Base-by-base conservation (phyloP, 2,888 invertebrate species). In the Coelinius sp. region DNA sequence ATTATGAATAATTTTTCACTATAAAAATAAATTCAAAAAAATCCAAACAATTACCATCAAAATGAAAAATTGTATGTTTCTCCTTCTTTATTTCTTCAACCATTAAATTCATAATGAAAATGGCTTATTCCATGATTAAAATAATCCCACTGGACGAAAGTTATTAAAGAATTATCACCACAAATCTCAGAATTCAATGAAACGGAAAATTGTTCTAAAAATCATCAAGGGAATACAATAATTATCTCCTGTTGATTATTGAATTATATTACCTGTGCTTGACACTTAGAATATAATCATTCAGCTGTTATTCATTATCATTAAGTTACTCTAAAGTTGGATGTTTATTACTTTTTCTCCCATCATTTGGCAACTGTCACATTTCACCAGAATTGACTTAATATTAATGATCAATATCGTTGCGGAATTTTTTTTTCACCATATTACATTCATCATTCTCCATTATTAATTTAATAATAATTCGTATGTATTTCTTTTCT, bases 321-420 rank as follows among this genome's bases (percentile, higher is more conserved):
- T 53, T 53, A 53, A 53, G 53, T 53, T 53, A 53, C 22, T 53
- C 53, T 53, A 53, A 25, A 25, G 14, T 53, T 53, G 53, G 53
- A 53, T 53, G 53, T 53, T 53, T 53, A 24, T 53, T 53, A 53
- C 14, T 53, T 24, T 52, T 53, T 53, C n/a, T 41, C 14, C 25
- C 53, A 53, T 59, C 59, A 59, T 59, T 59, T 59, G 59, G 59
- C 59, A 59, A 59, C 59, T 59, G 59, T 35, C 35, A 59, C 31
- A 59, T 59, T 35, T 59, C 35, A 59, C 35, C 59, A 59, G 35
- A 59, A 59, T 35, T 35, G 31, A 35, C 14, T 59, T 59, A 59
- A 59, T 35, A 35, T 59, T 20, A 59, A 35, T 35, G 35, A 35
- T 31, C 17, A 59, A 35, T 59, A 59, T 35, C 59, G 35, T 59